Base-by-base conservation (phyloP, 2,888 invertebrate species). In the Osmoderma eremita region DNA sequence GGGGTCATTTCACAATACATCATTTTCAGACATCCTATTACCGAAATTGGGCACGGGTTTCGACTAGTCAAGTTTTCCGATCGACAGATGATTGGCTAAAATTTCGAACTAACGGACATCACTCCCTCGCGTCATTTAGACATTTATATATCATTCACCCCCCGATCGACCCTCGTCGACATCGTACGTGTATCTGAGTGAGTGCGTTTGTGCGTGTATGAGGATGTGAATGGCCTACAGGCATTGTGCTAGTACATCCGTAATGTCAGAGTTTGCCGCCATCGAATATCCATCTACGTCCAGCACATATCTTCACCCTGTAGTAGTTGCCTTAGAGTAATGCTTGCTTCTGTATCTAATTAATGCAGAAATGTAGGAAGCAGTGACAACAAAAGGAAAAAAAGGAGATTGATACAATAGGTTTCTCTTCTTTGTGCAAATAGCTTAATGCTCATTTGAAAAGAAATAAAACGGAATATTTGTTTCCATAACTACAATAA, bases 21-120 rank as follows among this genome's bases (percentile, higher is more conserved):
- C 80, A 79, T 79, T 79, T 78, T 77, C 79, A 78, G 79, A 78
- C 80, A 79, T 79, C 79, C 78, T 79, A 80, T 79, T 79, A 79
- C 77, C 71, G 74, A 77, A 80, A 80, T 79, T 78, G 78, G 77
- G 75, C 76, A 75, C 73, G 74, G 73, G 74, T 72, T 75, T 74
- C 75, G 74, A 75, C 71, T 74, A 73, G 71, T 74, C 70, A 68
- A 71, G 73, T 61, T 75, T 75, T 70, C 66, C 69, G 75, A 74
- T 77, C 75, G 73, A 61, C 58, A 61, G 58, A 77, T 76, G 77
- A 77, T 77, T 77, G 76, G 76, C 77, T 76, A 70, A 73, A 75
- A 72, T 75, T 72, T 70, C 68, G 69, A 71, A 74, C 71, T 73
- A 61, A 61, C 58, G 45, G 72, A 67, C 73, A 73, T 74, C 75